Percentiles rank a stretch among this genome's conserved stretches.
phyloP scores from a whole-genome alignment of 2,888 invertebrate genomes.

The Acleris laterana region DNA sequence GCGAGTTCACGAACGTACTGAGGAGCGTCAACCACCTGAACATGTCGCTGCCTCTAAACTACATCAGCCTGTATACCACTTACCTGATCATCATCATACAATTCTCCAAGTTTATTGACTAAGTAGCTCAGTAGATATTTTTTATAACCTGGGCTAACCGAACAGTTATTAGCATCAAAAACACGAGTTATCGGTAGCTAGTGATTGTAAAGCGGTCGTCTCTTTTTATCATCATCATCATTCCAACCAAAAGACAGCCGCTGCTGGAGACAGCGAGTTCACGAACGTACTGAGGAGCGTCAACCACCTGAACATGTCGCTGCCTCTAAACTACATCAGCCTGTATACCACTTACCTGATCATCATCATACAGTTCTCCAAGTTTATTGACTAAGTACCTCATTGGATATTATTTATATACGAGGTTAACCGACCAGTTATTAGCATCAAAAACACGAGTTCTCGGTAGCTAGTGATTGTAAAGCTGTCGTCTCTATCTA shows the following conservation, averaged over 20 bases:
- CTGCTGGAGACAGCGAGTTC: conserved; percentile 65
- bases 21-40: conserved; percentile 67
- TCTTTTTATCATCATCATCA: no score
- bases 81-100: conserved; percentile 73
- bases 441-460: no score
- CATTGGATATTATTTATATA: no score
- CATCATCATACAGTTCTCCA: conserved; percentile 73
- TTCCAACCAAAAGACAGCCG: not conserved
- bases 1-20: conserved; percentile 65
- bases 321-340: conserved; percentile 69
- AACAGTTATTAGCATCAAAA: no score
- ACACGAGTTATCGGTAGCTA: no score
- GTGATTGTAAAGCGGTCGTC: no score
- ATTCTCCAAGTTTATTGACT: conserved; percentile 73
- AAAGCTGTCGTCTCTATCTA: no score
- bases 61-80: conserved; percentile 68
- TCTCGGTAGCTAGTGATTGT: no score
- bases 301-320: conserved; percentile 68
- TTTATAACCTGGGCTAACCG: no score
- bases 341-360: conserved; percentile 72
- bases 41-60: conserved; percentile 72
- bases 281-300: conserved; percentile 66
- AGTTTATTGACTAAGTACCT: conserved; percentile 61
- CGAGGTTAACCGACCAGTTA: no score
- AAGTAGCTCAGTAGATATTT: not conserved